Conservation (phyloP, 1,140 invertebrate genomes). For the Cherax quadricarinatus region DNA sequence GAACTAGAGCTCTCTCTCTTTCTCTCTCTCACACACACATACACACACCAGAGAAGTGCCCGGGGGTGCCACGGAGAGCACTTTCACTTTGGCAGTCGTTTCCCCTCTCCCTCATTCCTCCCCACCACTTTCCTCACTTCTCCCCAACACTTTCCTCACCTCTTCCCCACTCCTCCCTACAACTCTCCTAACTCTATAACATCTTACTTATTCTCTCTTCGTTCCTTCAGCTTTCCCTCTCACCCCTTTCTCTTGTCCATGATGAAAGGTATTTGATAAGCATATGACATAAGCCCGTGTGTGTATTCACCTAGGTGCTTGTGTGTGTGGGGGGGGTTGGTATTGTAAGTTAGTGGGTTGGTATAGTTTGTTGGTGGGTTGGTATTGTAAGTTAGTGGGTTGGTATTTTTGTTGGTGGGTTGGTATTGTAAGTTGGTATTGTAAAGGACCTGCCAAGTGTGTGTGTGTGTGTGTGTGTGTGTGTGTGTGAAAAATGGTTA, state of each 20-base stretch:
- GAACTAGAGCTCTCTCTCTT: background rate
- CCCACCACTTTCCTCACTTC: background rate
- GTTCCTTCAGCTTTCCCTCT: background rate
- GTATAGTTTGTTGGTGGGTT: too few species aligned
- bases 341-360: too few species aligned
- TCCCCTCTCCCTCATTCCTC: background rate
- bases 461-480: too few species aligned
- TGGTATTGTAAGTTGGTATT: too few species aligned
- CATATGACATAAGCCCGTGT: background rate
- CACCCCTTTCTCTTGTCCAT: background rate
- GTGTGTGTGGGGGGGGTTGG: too few species aligned
- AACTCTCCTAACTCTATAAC: background rate
- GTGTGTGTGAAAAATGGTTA: too few species aligned
- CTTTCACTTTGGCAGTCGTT: background rate
- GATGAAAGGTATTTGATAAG: background rate
- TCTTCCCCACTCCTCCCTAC: background rate
- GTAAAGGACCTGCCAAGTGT: too few species aligned
- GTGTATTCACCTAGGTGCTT: too few species aligned
- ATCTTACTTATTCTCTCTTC: background rate
- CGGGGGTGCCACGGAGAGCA: background rate
- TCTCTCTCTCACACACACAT: background rate
- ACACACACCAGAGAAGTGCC: background rate
- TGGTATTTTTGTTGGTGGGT: too few species aligned
- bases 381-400: too few species aligned
- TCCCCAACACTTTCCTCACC: background rate